Conservation (phyloP, 2,888 invertebrate genomes). For the Lydus trimaculatus region DNA sequence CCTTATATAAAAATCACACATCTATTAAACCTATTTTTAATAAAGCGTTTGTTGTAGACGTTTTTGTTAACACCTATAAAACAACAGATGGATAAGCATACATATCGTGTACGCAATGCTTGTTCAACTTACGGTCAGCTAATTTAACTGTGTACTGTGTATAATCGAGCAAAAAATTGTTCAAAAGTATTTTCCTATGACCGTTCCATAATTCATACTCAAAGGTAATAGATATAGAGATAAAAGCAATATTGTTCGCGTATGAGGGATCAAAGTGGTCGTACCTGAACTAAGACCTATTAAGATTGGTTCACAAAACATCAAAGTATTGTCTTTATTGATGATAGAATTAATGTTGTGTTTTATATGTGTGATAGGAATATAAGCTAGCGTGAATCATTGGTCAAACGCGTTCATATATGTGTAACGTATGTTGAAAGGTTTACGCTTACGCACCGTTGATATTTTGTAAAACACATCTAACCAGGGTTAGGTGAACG, state of each 20-base stretch:
- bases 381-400: constrained; percentile 44
- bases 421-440: constrained; percentile 30
- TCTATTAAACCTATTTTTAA: constrained; percentile 12
- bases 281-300: constrained; percentile 39
- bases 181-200: constrained; percentile 22
- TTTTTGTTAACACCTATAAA: constrained; percentile 23
- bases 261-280: constrained; percentile 33
- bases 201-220: constrained; percentile 26
- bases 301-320: constrained; percentile 45
- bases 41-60: constrained; percentile 23
- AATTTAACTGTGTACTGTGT: constrained; percentile 13
- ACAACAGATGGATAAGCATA: not conserved
- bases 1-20: too few species aligned
- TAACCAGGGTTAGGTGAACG: constrained; percentile 12
- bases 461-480: constrained; percentile 13
- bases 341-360: constrained; percentile 39
- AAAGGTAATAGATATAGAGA: constrained; percentile 23
- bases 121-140: constrained; percentile 31
- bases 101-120: constrained; percentile 20
- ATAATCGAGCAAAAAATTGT: constrained; percentile 35
- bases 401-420: constrained; percentile 42
- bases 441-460: constrained; percentile 36
- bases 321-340: constrained; percentile 43
- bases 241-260: constrained; percentile 34
- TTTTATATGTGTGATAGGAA: constrained; percentile 19